A percentile compares a stretch with the other conserved stretches of the same genome.
phyloP scores from a whole-genome alignment of 1,140 invertebrate species.

The Heliconius hermathena region DNA sequence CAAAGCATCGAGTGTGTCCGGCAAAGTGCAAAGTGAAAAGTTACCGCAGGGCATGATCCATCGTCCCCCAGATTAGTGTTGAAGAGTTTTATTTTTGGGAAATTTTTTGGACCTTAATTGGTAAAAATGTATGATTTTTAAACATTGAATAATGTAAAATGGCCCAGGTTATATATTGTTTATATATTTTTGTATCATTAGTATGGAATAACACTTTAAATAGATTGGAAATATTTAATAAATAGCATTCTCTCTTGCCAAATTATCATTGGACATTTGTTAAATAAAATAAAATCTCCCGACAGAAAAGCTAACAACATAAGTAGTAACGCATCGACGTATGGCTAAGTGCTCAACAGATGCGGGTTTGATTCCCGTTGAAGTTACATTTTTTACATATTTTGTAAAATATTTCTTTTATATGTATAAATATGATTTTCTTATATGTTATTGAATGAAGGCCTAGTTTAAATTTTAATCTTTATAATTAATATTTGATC shows the following conservation, averaged over 20 bases:
- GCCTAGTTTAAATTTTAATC: conserved; percentile 1
- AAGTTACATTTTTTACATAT: not conserved
- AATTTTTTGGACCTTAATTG: not conserved
- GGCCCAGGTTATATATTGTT: no score
- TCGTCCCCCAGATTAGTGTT: conserved; percentile 63
- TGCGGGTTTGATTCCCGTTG: no score
- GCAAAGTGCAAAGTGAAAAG: conserved; percentile 55
- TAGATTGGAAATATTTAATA: no score
- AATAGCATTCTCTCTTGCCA: no score
- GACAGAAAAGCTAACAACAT: no score
- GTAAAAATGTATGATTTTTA: not conserved
- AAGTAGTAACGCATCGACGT: no score
- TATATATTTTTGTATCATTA: no score
- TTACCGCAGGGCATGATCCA: conserved; percentile 64
- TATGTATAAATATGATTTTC: no score
- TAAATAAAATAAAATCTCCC: not conserved
- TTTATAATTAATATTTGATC: conserved; percentile 34
- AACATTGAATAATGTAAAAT: no score
- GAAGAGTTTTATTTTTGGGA: not conserved
- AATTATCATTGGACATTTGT: not conserved
- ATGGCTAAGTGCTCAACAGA: no score
- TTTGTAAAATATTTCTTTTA: not conserved
- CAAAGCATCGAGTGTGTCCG: conserved; percentile 14
- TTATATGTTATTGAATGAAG: not conserved
- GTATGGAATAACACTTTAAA: no score